phyloP scores from a whole-genome alignment of 2,113 vertebrate genomes.

The Arothron firmamentum region DNA sequence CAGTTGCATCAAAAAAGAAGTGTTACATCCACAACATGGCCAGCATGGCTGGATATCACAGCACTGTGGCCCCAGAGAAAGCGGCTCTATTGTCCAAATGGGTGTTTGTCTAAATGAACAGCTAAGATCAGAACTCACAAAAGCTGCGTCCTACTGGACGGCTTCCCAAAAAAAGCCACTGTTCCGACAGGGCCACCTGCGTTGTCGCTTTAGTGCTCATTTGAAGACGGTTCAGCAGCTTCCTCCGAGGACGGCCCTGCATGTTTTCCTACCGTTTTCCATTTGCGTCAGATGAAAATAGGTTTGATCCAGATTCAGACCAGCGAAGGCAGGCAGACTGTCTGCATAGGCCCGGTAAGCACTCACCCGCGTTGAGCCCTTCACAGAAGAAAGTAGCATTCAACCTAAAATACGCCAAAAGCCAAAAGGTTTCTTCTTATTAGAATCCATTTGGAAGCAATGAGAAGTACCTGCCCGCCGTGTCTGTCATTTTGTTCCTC shows the following conservation, averaged over 20 bases:
- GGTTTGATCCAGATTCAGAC: slow-evolving; percentile 29
- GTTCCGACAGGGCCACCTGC: slow-evolving; percentile 26
- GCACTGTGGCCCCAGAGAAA: slow-evolving; percentile 10
- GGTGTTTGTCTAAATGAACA: slow-evolving; percentile 30
- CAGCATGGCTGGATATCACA: slow-evolving; percentile 2
- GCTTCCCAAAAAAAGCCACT: slow-evolving; percentile 40
- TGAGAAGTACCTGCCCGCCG: slow-evolving; percentile 49
- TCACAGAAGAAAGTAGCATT: slow-evolving; percentile 33
- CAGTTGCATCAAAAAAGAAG: too few relatives aligned
- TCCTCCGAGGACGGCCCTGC: slow-evolving; percentile 30
- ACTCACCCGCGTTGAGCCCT: slow-evolving; percentile 27
- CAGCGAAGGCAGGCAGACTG: slow-evolving; percentile 30
- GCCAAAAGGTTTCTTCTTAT: slow-evolving; percentile 54
- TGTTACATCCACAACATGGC: too few relatives aligned
- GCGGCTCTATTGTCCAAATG: slow-evolving; percentile 1
- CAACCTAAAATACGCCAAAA: slow-evolving; percentile 38
- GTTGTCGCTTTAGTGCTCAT: slow-evolving; percentile 39
- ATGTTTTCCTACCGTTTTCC: slow-evolving; percentile 28
- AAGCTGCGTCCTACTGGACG: slow-evolving; percentile 43
- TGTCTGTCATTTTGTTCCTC: slow-evolving; percentile 67
- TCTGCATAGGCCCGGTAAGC: slow-evolving; percentile 13
- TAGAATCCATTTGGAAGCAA: slow-evolving; percentile 58
- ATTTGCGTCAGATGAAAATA: slow-evolving; percentile 58
- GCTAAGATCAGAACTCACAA: slow-evolving; percentile 34
- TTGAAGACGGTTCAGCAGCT: slow-evolving; percentile 43